Conservation (phyloP, 2,797 vertebrate species). For the Crypturellus tataupa region DNA sequence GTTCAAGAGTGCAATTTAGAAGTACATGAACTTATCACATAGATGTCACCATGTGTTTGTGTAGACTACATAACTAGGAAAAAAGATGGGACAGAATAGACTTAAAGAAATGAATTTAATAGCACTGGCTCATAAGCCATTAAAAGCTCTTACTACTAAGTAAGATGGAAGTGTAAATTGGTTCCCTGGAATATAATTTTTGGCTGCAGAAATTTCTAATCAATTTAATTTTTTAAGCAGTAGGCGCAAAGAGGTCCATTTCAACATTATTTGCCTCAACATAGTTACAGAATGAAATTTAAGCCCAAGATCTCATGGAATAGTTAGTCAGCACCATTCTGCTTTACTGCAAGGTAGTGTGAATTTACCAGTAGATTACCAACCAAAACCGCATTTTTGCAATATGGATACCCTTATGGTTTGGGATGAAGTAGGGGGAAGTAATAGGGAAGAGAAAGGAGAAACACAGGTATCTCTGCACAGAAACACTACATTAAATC, state of each 20-base stretch:
- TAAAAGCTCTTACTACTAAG: accelerated
- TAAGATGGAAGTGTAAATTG: neutral
- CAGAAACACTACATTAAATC: neutral
- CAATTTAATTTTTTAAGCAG: neutral
- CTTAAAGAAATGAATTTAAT: neutral
- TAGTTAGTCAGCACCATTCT: neutral
- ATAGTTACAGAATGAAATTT: neutral
- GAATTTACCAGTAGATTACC: neutral
- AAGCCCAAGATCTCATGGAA: neutral
- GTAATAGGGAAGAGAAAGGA: neutral
- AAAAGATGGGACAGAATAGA: neutral
- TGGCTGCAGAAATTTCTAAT: slow-evolving; percentile 4
- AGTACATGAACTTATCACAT: neutral
- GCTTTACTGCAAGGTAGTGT: neutral
- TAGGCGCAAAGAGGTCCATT: neutral
- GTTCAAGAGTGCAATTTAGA: neutral
- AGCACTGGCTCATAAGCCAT: slow-evolving; percentile 3
- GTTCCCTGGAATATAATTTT: neutral
- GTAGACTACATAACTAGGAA: neutral
- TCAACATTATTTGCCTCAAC: neutral
- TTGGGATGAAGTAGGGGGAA: neutral
- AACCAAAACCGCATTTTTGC: neutral
- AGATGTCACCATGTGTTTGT: neutral
- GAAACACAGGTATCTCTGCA: neutral
- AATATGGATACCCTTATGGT: neutral